Percentiles rank a stretch among this genome's conserved stretches.
phyloP scores from a whole-genome alignment of 1,140 invertebrate genomes.

The Bilobella aurantiaca region DNA sequence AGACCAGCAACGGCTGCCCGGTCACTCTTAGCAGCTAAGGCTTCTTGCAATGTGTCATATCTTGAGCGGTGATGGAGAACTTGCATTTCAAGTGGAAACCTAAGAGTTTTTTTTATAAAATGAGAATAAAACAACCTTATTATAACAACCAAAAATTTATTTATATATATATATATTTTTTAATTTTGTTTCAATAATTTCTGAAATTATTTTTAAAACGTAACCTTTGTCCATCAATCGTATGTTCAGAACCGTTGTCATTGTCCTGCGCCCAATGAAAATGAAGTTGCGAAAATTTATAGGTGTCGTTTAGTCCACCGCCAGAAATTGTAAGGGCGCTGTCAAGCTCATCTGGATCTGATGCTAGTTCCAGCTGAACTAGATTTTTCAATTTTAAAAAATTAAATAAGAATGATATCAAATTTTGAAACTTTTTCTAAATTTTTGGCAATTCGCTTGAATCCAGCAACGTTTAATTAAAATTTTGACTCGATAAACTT shows the following conservation, averaged over 20 bases:
- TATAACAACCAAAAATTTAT: neutral
- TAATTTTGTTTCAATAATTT: too few species aligned
- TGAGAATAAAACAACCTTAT: too few species aligned
- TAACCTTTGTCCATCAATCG: slow-evolving; percentile 41
- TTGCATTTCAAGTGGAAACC: slow-evolving; percentile 39
- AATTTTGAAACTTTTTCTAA: too few species aligned
- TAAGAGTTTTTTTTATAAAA: too few species aligned
- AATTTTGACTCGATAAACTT: too few species aligned
- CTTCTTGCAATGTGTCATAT: slow-evolving; percentile 40
- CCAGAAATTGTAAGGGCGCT: slow-evolving; percentile 26
- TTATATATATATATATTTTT: neutral
- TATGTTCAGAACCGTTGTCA: slow-evolving; percentile 46
- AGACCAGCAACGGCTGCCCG: slow-evolving; percentile 43
- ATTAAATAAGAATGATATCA: too few species aligned
- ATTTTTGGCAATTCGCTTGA: too few species aligned
- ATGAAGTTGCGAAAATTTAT: slow-evolving; percentile 44
- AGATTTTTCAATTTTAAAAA: neutral
- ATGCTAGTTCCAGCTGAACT: neutral
- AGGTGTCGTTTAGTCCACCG: slow-evolving; percentile 39
- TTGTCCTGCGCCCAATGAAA: slow-evolving; percentile 47
- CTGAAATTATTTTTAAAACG: neutral
- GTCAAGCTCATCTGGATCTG: neutral
- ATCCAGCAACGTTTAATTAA: too few species aligned
- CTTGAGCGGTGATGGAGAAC: slow-evolving; percentile 44
- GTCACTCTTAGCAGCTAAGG: slow-evolving; percentile 40